Conservation (phyloP, 2,888 invertebrate species). For the Ornithoptera priamus region DNA sequence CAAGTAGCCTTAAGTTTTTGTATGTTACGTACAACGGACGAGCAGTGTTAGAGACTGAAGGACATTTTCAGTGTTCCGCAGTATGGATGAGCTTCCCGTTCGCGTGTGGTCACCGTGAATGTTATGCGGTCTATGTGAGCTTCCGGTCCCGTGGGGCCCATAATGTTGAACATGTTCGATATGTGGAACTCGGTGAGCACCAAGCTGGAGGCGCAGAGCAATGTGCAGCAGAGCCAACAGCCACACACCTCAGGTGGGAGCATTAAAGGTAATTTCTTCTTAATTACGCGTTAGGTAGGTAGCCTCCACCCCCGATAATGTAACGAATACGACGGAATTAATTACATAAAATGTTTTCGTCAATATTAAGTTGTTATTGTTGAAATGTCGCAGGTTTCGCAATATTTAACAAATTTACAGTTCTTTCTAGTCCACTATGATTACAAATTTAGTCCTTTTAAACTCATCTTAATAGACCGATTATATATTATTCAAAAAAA, state of each 20-base stretch:
- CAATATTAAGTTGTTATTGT: too few species aligned
- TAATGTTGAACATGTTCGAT: conserved; percentile 86
- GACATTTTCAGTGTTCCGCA: conserved; percentile 53
- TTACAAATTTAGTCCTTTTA: too few species aligned
- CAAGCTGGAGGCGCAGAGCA: conserved; percentile 85
- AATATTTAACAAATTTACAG: too few species aligned
- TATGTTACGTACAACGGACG: conserved; percentile 63
- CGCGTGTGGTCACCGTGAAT: conserved; percentile 34
- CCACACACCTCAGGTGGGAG: conserved; percentile 90
- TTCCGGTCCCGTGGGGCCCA: conserved; percentile 51
- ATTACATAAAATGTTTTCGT: too few species aligned
- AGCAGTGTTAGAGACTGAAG: conserved; percentile 62
- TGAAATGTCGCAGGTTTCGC: too few species aligned
- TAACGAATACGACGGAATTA: too few species aligned
- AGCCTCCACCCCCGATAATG: too few species aligned
- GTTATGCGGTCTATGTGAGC: conserved; percentile 50
- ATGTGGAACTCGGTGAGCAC: conserved; percentile 90
- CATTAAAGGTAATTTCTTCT: conserved; percentile 86
- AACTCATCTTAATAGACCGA: too few species aligned
- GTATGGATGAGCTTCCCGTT: conserved; percentile 47
- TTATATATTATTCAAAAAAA: too few species aligned
- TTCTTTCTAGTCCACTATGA: too few species aligned
- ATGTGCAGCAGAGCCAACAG: conserved; percentile 83
- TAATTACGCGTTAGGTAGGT: conserved; percentile 43
- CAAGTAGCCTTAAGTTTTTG: conserved; percentile 65